Percentiles rank a stretch among this genome's conserved stretches.
Evolutionary conservation across 2,113 vertebrate species (phyloP).

Genomic region (Paradisaea rubra): DNA sequence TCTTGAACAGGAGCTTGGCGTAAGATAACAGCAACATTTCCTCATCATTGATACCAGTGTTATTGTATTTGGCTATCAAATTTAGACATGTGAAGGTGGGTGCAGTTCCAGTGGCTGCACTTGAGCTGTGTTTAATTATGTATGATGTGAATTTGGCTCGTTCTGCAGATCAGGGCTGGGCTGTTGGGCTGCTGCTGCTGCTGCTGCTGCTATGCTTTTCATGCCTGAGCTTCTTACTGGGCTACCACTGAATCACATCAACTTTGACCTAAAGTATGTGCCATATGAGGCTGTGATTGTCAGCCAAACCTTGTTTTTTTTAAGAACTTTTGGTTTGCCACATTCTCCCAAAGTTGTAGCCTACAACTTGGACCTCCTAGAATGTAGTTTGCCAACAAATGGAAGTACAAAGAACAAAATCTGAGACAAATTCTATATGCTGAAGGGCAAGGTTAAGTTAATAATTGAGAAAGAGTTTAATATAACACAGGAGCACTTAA

Average conservation of each 20-base stretch:
- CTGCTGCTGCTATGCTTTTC: background rate
- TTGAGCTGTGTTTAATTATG: background rate
- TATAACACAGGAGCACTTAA: background rate
- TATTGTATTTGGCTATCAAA: background rate
- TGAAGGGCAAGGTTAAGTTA: background rate
- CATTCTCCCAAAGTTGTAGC: background rate
- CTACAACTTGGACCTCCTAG: background rate
- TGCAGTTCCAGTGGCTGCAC: background rate
- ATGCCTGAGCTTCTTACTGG: background rate
- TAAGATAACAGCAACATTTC: conserved; percentile 17
- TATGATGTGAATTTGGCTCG: background rate
- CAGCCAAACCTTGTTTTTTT: background rate
- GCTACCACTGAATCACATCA: background rate
- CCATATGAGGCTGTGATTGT: too few species aligned
- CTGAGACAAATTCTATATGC: background rate
- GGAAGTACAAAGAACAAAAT: background rate
- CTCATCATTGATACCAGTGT: background rate
- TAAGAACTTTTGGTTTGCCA: background rate
- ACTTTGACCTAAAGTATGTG: background rate
- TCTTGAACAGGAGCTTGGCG: background rate
- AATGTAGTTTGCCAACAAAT: background rate
- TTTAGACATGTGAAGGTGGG: background rate
- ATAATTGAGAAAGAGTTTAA: background rate
- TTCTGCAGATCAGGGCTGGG: background rate
- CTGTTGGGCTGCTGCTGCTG: background rate